Conservation (phyloP, 2,113 vertebrate genomes). For the Hippopotamus amphibius region DNA sequence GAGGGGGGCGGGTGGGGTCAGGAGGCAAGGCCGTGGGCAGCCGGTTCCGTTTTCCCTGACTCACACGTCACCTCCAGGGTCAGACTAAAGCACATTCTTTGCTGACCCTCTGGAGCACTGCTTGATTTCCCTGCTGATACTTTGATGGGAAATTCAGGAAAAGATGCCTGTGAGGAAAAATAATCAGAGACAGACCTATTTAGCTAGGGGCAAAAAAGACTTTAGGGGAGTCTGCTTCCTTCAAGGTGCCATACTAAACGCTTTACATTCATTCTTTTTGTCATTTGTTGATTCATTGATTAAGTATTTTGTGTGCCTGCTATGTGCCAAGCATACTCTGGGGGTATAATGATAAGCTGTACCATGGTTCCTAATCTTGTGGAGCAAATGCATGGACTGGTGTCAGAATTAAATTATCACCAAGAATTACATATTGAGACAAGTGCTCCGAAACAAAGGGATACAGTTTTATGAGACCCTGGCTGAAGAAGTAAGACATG, state of each 20-base stretch:
- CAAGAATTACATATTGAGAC: not conserved
- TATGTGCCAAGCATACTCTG: not conserved
- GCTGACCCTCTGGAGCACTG: not conserved
- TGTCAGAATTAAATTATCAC: not conserved
- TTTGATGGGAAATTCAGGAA: conserved; percentile 49
- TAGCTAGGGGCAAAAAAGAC: not conserved
- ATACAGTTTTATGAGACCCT: not conserved
- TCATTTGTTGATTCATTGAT: not conserved
- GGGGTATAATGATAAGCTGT: not conserved
- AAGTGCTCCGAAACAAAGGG: not conserved
- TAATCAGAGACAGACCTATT: not conserved
- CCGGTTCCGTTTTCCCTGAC: conserved; percentile 27
- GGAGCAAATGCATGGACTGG: not conserved
- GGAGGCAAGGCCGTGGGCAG: not conserved
- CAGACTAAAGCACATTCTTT: conserved; percentile 50
- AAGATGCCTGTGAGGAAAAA: conserved; percentile 10
- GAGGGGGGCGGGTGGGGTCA: not conserved
- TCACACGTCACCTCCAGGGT: not conserved
- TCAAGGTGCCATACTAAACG: not conserved
- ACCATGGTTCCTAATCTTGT: not conserved
- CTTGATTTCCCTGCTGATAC: not conserved
- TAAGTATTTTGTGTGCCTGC: not conserved
- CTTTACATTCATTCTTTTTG: not conserved
- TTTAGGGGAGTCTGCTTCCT: not conserved
- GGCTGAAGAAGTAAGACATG: not conserved